phyloP scores from a whole-genome alignment of 1,140 invertebrate genomes.

The Diploscapter pachys region DNA sequence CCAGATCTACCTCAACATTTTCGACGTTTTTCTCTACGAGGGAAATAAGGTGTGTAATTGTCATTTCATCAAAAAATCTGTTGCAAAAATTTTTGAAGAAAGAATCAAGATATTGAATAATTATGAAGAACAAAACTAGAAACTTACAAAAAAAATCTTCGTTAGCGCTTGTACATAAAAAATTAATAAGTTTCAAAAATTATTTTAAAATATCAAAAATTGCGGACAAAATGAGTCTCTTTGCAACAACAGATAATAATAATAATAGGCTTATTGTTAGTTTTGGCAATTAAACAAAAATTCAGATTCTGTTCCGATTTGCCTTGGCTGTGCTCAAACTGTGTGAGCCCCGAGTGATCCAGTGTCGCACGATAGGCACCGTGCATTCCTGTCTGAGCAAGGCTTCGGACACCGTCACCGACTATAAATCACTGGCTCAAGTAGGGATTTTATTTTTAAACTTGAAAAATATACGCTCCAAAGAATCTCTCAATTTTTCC shows the following conservation, averaged over 20 bases:
- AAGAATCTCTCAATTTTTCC: neutral
- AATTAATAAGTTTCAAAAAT: too few relatives aligned
- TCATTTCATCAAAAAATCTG: too few relatives aligned
- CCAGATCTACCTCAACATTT: conserved; percentile 64
- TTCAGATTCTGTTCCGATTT: conserved; percentile 63
- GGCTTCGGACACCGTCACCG: conserved; percentile 22
- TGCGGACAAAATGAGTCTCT: too few relatives aligned
- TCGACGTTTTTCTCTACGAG: conserved; percentile 67
- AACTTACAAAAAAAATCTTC: too few relatives aligned
- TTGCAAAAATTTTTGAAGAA: too few relatives aligned
- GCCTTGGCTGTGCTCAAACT: conserved; percentile 65
- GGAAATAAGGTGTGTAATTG: conserved; percentile 63
- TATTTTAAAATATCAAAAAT: neutral
- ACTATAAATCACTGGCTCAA: conserved; percentile 35
- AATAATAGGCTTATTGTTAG: neutral
- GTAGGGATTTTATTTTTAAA: conserved; percentile 15
- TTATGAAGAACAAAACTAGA: too few relatives aligned
- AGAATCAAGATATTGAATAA: too few relatives aligned
- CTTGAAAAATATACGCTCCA: neutral
- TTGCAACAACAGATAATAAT: too few relatives aligned
- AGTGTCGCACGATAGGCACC: conserved; percentile 49
- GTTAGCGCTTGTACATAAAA: too few relatives aligned
- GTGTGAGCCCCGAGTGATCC: conserved; percentile 63
- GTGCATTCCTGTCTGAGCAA: conserved; percentile 31
- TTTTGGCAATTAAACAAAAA: conserved; percentile 1